Percentiles rank a stretch among this genome's conserved stretches.
Evolutionary conservation across 2,797 vertebrate species (phyloP).

Genomic region (Acanthurus tractus): DNA sequence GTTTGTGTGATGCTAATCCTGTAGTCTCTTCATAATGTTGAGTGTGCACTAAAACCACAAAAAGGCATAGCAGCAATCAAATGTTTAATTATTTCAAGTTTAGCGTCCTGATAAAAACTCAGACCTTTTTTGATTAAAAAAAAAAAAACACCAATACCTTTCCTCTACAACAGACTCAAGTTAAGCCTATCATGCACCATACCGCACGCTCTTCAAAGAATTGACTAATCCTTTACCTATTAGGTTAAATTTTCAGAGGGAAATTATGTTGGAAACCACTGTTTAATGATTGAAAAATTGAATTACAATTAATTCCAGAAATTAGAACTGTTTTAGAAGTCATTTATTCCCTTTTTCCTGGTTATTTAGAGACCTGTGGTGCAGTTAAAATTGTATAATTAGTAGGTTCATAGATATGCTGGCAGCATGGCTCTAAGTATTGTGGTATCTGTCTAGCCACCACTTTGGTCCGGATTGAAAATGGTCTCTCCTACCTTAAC

Average conservation of each 20-base stretch:
- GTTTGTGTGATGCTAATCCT: neutral
- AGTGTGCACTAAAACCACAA: neutral
- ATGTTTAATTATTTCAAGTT: neutral
- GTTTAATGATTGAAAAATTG: too few relatives aligned
- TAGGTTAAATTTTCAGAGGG: too few relatives aligned
- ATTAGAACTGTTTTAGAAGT: too few relatives aligned
- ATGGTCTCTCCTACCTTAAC: conserved; percentile 28
- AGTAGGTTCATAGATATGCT: too few relatives aligned
- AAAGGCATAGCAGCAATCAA: neutral
- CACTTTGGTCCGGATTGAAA: neutral
- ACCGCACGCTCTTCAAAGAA: neutral
- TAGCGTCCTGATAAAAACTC: neutral
- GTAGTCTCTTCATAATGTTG: neutral
- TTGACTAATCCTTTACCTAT: neutral
- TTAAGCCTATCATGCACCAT: neutral
- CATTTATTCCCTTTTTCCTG: too few relatives aligned
- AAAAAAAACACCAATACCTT: neutral
- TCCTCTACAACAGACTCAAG: neutral
- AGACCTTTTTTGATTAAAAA: too few relatives aligned
- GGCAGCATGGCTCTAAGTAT: too few relatives aligned
- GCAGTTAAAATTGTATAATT: too few relatives aligned
- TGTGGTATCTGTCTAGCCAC: too few relatives aligned
- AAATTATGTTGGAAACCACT: too few relatives aligned
- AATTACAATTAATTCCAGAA: too few relatives aligned
- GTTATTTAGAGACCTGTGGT: too few relatives aligned